These are phyloP conservation scores for Ornithoptera priamus DNA, from an alignment of 2,888 invertebrate genomes.

Conservation along the genomic window DNA sequence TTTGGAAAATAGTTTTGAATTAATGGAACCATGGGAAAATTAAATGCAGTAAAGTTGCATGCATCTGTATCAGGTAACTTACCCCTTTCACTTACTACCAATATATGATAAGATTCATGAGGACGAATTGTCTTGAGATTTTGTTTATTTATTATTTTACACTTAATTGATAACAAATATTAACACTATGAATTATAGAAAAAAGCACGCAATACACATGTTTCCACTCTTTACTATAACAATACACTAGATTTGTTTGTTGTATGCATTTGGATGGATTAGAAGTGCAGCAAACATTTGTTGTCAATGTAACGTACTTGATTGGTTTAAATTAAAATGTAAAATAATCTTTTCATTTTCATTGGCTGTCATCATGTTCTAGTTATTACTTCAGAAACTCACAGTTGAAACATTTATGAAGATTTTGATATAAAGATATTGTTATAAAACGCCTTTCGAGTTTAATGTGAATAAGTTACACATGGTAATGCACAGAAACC, in stretches of 20 bases:
- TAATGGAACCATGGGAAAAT: background rate
- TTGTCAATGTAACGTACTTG: constrained; percentile 22
- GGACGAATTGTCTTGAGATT: background rate
- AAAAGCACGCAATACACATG: constrained; percentile 15
- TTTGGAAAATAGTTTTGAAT: background rate
- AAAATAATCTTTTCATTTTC: constrained; percentile 23
- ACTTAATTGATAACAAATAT: background rate
- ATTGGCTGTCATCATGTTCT: constrained; percentile 19
- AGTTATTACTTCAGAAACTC: constrained; percentile 7
- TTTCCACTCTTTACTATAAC: constrained; percentile 11
- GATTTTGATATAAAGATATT: background rate
- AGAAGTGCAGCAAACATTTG: constrained; percentile 29
- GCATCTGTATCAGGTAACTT: constrained; percentile 19
- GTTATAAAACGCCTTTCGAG: constrained; percentile 5
- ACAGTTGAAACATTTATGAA: background rate
- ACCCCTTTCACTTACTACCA: constrained; percentile 27
- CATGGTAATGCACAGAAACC: background rate
- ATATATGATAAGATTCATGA: constrained; percentile 14
- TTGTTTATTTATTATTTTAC: constrained; percentile 1
- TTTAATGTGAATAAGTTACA: constrained; percentile 6
- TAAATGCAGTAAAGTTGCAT: constrained; percentile 12
- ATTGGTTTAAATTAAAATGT: constrained; percentile 28
- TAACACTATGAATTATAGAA: background rate
- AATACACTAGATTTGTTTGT: constrained; percentile 26
- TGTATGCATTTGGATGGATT: constrained; percentile 30